These are phyloP conservation scores for Panulirus ornatus DNA, from an alignment of 1,140 invertebrate species.

Conservation along the genomic window DNA sequence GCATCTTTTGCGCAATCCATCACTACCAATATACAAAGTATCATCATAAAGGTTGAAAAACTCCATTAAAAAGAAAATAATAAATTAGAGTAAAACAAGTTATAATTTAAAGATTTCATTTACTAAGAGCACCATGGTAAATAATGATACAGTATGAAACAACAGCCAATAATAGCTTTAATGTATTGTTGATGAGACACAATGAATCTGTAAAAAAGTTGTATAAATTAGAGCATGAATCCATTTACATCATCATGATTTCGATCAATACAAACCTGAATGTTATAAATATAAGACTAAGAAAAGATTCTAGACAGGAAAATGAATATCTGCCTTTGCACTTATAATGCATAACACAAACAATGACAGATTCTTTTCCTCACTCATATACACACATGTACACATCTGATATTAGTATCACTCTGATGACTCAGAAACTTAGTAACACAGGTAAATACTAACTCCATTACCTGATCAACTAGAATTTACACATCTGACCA, in stretches of 20 bases:
- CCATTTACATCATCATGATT: constrained; percentile 39
- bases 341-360: constrained; percentile 16
- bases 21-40: no score
- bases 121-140: constrained; percentile 61
- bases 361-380: constrained; percentile 7
- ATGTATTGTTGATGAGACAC: constrained; percentile 36
- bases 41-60: no score
- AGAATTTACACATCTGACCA: not conserved
- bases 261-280: constrained; percentile 25
- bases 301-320: constrained; percentile 12
- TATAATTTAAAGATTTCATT: constrained; percentile 49
- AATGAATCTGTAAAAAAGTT: constrained; percentile 49
- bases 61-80: no score
- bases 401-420: not conserved
- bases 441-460: not conserved
- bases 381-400: not conserved
- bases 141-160: constrained; percentile 58
- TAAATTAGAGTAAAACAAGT: not conserved
- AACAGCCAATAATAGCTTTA: constrained; percentile 24
- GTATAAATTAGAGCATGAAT: constrained; percentile 49
- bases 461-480: not conserved
- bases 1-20: no score
- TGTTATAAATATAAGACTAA: constrained; percentile 31
- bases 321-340: constrained; percentile 29
- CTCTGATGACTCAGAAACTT: constrained; percentile 7